These are phyloP conservation scores for Leucoraja erinaceus DNA, from an alignment of 2,113 vertebrate genomes.

Conservation along the genomic window DNA sequence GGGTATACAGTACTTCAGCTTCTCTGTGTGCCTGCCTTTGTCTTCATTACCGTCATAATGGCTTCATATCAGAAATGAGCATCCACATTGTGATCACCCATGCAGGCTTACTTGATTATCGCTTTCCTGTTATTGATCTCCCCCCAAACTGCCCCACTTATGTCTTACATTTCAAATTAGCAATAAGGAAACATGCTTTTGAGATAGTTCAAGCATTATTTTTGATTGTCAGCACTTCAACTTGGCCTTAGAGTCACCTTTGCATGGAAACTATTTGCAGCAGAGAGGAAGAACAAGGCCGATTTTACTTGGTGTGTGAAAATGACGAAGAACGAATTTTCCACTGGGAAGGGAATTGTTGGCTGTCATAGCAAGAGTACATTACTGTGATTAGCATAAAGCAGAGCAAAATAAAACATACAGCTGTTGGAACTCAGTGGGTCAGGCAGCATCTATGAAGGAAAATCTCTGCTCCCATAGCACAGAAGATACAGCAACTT, in stretches of 20 bases:
- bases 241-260: not conserved
- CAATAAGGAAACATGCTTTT: not conserved
- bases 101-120: slow-evolving; percentile 58
- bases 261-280: not conserved
- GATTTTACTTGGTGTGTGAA: not conserved
- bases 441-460: too few species aligned
- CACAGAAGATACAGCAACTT: too few species aligned
- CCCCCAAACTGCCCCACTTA: slow-evolving; percentile 52
- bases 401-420: not conserved
- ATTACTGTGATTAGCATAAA: not conserved
- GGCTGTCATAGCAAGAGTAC: not conserved
- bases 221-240: not conserved
- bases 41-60: slow-evolving; percentile 25
- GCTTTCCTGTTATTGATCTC: slow-evolving; percentile 66
- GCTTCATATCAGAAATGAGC: slow-evolving; percentile 58
- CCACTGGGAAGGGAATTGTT: not conserved
- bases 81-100: slow-evolving; percentile 63
- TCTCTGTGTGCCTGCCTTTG: not conserved
- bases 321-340: not conserved
- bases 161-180: slow-evolving; percentile 56
- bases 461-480: too few species aligned
- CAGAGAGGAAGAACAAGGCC: not conserved
- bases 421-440: too few species aligned
- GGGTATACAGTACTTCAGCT: not conserved
- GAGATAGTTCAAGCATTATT: not conserved